Evolutionary conservation across 2,888 invertebrate genomes (phyloP).

Genomic region (Petrolisthes cinctipes): DNA sequence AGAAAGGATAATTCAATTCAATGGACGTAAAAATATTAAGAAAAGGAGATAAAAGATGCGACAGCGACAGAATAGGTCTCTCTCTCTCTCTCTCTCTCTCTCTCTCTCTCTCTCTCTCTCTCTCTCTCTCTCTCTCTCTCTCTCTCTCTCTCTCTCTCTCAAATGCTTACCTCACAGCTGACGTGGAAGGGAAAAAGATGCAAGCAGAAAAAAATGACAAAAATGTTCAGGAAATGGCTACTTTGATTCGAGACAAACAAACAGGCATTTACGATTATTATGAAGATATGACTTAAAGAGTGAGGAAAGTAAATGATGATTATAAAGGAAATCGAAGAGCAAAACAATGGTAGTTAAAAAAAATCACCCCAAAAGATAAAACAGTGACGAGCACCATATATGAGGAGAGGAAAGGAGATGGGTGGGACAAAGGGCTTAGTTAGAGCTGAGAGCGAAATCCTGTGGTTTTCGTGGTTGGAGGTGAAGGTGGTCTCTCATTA

Average conservation of each 20-base stretch:
- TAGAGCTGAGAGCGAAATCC: not conserved
- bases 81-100: not conserved
- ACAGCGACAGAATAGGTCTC: not conserved
- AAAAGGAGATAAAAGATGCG: not conserved
- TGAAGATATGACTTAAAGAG: not conserved
- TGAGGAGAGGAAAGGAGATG: not conserved
- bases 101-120: too few relatives aligned
- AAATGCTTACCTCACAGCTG: not conserved
- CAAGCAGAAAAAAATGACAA: not conserved
- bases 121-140: not conserved
- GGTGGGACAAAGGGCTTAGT: not conserved
- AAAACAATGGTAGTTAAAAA: not conserved
- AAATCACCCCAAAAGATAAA: not conserved
- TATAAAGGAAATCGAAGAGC: not conserved
- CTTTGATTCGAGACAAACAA: not conserved
- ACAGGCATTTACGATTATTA: too few relatives aligned
- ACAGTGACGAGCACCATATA: not conserved
- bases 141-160: constrained; percentile 28
- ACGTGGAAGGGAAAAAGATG: not conserved
- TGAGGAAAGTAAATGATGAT: not conserved
- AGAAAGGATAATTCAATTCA: not conserved
- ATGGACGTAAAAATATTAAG: not conserved
- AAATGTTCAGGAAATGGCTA: not conserved
- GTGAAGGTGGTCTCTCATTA: too few relatives aligned
- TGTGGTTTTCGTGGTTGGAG: too few relatives aligned